Base-by-base conservation (phyloP, 1,140 invertebrate species). In the Odontomachus brunneus region DNA sequence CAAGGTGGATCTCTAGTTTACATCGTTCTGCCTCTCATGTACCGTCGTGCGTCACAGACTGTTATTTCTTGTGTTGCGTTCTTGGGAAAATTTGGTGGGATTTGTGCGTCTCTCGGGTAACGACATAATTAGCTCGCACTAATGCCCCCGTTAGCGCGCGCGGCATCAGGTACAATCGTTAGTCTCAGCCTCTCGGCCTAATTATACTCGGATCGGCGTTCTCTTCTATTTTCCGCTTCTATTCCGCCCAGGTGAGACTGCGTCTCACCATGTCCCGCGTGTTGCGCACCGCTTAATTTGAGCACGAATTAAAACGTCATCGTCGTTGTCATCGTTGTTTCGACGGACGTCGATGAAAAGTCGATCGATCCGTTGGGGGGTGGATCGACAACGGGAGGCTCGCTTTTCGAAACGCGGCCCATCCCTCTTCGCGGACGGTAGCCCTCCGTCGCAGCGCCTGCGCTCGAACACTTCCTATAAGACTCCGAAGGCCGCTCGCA, bases 381-480 rank as follows among this genome's bases (percentile, higher is more conserved):
- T 76, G 83, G 84, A 86, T 86, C 84, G 84, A 71, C 38, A 44
- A 11, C 55, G 76, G 66, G 33, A 82, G 84, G 73, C 63, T 66
- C 85, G 71, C 85, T 86, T 86, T 86, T 86, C 65, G 85, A 86
- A 86, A 86, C 63, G 84, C 60, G 67, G 84, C 84, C 85, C 85
- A 86, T 75, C 85, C 85, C 84, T 86, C 62, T 76, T 55, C 53
- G n/a, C n/a, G 78, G 65, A 17, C 73, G 71, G 22, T 38, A 59
- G 24, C 76, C 66, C 67, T 49, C 48, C 76, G 55, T 85, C 63
- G 59, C 63, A 7, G 69, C 85, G 85, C 85, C 57, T 85, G 85
- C 85, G 85, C 85, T 26, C 38, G 63, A 2, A 65, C 48, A 63
- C 71, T 12, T 55, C 33, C 69, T 86, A 82, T 82, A 85, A 86